Base-by-base conservation (phyloP, 2,113 vertebrate species). In the Hypocryptadius cinnamomeus region DNA sequence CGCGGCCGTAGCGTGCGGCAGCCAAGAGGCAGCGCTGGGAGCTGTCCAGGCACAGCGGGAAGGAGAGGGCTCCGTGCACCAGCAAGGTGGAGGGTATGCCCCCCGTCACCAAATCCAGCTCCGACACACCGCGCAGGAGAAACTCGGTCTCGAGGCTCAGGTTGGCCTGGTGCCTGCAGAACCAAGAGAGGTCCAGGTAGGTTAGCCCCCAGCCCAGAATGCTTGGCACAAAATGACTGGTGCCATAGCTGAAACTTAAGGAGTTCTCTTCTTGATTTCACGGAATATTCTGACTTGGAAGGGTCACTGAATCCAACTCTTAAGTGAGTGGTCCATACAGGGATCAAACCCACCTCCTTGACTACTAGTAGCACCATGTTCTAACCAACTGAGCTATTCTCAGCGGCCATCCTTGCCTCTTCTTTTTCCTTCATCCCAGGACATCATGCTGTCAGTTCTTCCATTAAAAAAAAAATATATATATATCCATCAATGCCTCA, bases 11-110 rank as follows among this genome's bases (percentile, higher is more conserved):
- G 94, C 31, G 91, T 2, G 97, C 97, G 0, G 97, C 98, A 2
- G 97, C 98, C 35, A 98, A 78, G 27, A 97, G 91, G 56, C 97
- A 97, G 81, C 71, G 31, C 5, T 96, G 93, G 1, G 95, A 97
- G 79, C 87, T 33, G 66, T 97, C 97, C 45, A 98, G 81, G 77
- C 96, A 97, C 74, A 98, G 80, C 0, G 97, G 97, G 81, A 98
- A 98, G 80, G 97, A 89, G 27, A 98, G 78, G 1, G 91, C 47
- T 3, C 97, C 97, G 0, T 98, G 97, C 61, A 98, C 95, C 18
- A 98, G 94, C 91, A 98, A 65, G 78, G 72, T 65, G 45, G 97
- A 98, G 7, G 97, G 97, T 9, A 25, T 31, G 6, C 94, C 96
- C 13, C 95, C 96, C 0, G 97, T 96, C 61, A 79, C 90, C 81